Evolutionary conservation across 2,888 invertebrate genomes (phyloP).

Genomic region (Zeuzera pyrina): DNA sequence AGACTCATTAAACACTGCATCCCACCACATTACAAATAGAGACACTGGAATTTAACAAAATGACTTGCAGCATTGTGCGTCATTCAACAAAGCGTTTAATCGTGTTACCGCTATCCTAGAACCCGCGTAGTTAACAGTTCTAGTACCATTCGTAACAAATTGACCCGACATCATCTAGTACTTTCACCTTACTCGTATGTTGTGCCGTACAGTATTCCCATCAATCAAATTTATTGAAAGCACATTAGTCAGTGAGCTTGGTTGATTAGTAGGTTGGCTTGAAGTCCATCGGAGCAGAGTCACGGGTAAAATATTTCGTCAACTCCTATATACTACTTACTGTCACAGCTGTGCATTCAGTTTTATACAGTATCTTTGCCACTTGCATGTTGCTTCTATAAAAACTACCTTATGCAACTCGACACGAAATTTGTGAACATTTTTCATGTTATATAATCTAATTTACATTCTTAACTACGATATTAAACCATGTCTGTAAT

Average conservation of each 20-base stretch:
- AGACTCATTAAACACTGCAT: constrained; percentile 8
- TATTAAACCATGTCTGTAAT: constrained; percentile 10
- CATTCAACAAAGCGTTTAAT: constrained; percentile 57
- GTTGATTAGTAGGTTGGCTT: constrained; percentile 65
- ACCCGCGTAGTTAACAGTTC: constrained; percentile 54
- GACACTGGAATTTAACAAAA: constrained; percentile 3
- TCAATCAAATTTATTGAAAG: constrained; percentile 57
- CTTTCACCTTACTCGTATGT: constrained; percentile 55
- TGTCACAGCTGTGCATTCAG: constrained; percentile 53
- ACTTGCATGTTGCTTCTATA: constrained; percentile 70
- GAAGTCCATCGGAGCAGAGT: constrained; percentile 55
- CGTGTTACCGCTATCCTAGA: constrained; percentile 69
- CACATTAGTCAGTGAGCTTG: constrained; percentile 68
- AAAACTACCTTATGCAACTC: constrained; percentile 38
- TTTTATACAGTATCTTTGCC: constrained; percentile 53
- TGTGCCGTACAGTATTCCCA: constrained; percentile 58
- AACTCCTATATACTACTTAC: constrained; percentile 52
- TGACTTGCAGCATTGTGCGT: constrained; percentile 61
- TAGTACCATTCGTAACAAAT: constrained; percentile 63
- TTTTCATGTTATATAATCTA: constrained; percentile 7
- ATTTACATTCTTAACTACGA: constrained; percentile 13
- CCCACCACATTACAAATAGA: constrained; percentile 5
- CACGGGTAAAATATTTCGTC: constrained; percentile 52
- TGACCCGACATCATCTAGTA: constrained; percentile 64
- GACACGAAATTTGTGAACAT: constrained; percentile 36